Conservation (phyloP, 2,113 vertebrate species). For the Myotis davidii region DNA sequence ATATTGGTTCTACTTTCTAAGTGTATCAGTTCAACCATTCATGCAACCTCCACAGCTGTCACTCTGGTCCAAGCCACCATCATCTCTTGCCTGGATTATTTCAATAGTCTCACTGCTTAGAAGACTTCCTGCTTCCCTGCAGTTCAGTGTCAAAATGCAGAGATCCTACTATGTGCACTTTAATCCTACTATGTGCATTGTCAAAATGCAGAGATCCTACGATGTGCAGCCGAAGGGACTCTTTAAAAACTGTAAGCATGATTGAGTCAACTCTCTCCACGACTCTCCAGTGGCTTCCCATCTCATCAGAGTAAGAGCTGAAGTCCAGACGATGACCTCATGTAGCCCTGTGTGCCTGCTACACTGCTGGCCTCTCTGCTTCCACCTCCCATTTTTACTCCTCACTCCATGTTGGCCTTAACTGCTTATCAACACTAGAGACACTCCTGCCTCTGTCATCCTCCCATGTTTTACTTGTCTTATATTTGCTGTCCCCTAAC, state of each 20-base stretch:
- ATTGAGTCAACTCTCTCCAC: not conserved
- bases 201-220: too few species aligned
- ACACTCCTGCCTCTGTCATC: too few species aligned
- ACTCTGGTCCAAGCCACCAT: not conserved
- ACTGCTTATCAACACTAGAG: not conserved
- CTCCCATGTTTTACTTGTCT: not conserved
- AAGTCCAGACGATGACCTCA: not conserved
- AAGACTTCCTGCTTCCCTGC: not conserved
- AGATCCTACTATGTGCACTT: too few species aligned
- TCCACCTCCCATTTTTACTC: not conserved
- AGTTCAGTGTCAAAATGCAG: not conserved
- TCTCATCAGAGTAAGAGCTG: not conserved
- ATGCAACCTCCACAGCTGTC: not conserved
- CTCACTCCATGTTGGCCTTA: not conserved
- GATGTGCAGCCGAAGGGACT: not conserved
- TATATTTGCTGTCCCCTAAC: not conserved
- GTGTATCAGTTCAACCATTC: not conserved
- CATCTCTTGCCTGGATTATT: not conserved
- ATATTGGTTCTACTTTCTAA: not conserved
- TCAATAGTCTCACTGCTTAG: not conserved
- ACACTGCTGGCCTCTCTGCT: too few species aligned
- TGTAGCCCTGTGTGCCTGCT: accelerated
- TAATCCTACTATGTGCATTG: too few species aligned
- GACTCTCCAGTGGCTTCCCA: not conserved
- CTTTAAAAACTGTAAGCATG: slow-evolving; percentile 17